Evolutionary conservation across 2,113 vertebrate species (phyloP).

Genomic region (Apaloderma vittatum): DNA sequence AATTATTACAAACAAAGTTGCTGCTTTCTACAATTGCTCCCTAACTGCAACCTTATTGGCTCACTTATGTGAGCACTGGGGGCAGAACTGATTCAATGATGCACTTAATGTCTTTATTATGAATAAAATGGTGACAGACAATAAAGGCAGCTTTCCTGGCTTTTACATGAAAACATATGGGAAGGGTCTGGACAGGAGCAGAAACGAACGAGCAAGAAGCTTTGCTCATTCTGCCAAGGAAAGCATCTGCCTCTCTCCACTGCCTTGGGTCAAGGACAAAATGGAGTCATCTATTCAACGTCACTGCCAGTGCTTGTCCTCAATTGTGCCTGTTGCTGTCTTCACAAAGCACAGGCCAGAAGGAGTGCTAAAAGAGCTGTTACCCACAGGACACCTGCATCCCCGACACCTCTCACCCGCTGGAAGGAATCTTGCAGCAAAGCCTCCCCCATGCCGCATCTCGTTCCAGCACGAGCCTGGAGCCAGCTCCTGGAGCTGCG

Average conservation of each 20-base stretch:
- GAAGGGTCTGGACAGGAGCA: neutral
- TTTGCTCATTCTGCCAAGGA: accelerated
- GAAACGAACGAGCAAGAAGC: neutral
- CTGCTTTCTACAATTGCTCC: too few relatives aligned
- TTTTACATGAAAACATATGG: neutral
- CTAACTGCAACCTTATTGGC: neutral
- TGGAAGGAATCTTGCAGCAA: neutral
- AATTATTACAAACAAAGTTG: neutral
- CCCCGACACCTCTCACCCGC: neutral
- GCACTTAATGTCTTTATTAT: neutral
- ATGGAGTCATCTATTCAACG: neutral
- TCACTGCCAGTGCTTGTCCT: neutral
- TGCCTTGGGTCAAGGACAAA: neutral
- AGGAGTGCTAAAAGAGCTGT: neutral
- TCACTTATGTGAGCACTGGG: neutral
- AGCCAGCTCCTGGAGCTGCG: neutral
- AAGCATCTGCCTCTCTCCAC: neutral
- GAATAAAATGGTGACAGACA: neutral
- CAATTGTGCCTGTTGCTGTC: neutral
- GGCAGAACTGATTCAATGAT: neutral
- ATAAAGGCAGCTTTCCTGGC: neutral
- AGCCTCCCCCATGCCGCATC: neutral
- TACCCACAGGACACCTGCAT: neutral
- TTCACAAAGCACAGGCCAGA: accelerated
- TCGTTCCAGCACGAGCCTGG: neutral